phyloP scores from a whole-genome alignment of 2,113 vertebrate genomes.

The Rutilus rutilus region DNA sequence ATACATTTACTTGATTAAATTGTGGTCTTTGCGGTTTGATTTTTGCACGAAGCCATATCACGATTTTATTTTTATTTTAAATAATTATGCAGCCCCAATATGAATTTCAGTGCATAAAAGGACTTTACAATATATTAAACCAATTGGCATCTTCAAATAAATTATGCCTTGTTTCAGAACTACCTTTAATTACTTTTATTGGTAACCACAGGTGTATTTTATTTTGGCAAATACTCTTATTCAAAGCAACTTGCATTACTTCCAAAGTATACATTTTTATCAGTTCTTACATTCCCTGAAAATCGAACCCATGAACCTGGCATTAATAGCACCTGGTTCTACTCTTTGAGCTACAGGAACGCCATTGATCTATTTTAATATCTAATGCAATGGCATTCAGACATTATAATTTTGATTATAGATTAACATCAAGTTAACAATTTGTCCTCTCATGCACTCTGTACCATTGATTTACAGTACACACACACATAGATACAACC shows the following conservation, averaged over 20 bases:
- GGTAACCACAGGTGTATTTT: too few relatives aligned
- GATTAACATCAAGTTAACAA: neutral
- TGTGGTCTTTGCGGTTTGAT: neutral
- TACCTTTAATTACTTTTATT: too few relatives aligned
- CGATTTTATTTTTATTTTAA: neutral
- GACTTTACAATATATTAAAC: too few relatives aligned
- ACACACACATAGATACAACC: neutral
- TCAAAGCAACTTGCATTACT: neutral
- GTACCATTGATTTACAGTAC: neutral
- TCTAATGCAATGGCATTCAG: neutral
- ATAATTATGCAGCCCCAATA: too few relatives aligned
- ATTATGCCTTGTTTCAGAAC: too few relatives aligned
- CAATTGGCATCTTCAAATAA: too few relatives aligned
- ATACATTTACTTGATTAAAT: neutral
- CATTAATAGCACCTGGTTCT: neutral
- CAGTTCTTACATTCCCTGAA: neutral
- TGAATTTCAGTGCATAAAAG: too few relatives aligned
- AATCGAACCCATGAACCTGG: neutral
- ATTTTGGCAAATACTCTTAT: neutral
- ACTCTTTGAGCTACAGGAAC: neutral
- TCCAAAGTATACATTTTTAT: neutral
- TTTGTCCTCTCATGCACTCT: neutral
- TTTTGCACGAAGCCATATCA: neutral
- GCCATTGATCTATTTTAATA: neutral
- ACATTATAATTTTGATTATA: neutral